Evolutionary conservation across 2,888 invertebrate species (phyloP).

Genomic region (Pardosa pseudoannulata): DNA sequence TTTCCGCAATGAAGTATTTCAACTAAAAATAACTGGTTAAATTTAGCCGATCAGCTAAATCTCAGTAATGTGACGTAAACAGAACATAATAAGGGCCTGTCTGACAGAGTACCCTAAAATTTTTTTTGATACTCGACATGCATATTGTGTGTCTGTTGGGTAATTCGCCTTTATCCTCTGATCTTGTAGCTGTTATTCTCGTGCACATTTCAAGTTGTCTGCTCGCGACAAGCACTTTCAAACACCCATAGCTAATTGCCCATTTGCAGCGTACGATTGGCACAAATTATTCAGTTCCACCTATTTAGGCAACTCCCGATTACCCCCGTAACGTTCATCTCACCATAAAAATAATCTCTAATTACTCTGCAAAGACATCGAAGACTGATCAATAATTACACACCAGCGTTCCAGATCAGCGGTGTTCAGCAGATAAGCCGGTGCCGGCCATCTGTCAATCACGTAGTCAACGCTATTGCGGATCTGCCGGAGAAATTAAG

Average conservation of each 20-base stretch:
- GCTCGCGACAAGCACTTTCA: not conserved
- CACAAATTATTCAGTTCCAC: conserved; percentile 17
- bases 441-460: not conserved
- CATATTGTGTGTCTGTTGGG: too few relatives aligned
- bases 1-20: too few relatives aligned
- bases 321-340: not conserved
- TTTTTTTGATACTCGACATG: too few relatives aligned
- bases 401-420: conserved; percentile 7
- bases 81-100: too few relatives aligned
- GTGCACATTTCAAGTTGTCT: not conserved
- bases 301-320: conserved; percentile 10
- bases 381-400: conserved; percentile 17
- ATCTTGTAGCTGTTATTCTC: too few relatives aligned
- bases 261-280: not conserved
- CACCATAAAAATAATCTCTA: conserved; percentile 5
- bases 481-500: conserved; percentile 2
- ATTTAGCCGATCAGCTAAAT: too few relatives aligned
- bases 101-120: too few relatives aligned
- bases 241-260: not conserved
- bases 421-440: not conserved
- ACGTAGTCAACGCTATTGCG: conserved; percentile 9
- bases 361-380: conserved; percentile 15
- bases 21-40: too few relatives aligned
- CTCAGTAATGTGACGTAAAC: too few relatives aligned
- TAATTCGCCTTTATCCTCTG: too few relatives aligned